A percentile compares a stretch with the other conserved stretches of the same genome.
phyloP scores from a whole-genome alignment of 2,113 vertebrate species.

The Dipodomys spectabilis region DNA sequence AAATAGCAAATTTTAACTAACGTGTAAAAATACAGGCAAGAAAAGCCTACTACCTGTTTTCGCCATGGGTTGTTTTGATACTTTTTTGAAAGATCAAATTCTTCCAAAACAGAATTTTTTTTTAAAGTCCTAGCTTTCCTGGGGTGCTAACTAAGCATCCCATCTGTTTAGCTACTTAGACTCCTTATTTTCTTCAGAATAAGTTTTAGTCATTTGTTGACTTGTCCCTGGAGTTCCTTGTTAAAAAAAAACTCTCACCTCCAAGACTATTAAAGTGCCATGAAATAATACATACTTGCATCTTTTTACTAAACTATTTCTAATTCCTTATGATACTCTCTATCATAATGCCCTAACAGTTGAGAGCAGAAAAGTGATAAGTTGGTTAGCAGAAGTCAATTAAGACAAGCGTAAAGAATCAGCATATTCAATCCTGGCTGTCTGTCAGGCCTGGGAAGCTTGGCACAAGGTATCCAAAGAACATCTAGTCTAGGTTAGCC shows the following conservation, averaged over 20 bases:
- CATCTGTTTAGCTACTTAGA: not conserved
- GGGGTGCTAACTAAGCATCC: not conserved
- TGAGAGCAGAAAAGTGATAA: not conserved
- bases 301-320: not conserved
- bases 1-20: slow-evolving; percentile 51
- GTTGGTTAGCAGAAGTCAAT: not conserved
- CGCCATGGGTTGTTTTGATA: not conserved
- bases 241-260: slow-evolving; percentile 1
- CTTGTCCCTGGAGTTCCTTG: not conserved
- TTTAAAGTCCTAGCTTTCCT: not conserved
- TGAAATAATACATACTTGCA: not conserved
- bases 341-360: not conserved
- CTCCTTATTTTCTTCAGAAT: slow-evolving; percentile 19
- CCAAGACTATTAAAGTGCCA: not conserved
- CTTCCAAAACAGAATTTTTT: not conserved
- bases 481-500: not conserved
- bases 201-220: slow-evolving; percentile 17
- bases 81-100: not conserved
- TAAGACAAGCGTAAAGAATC: not conserved
- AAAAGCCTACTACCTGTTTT: slow-evolving; percentile 31
- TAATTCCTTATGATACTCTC: not conserved
- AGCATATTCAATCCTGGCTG: not conserved
- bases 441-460: not conserved
- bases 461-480: not conserved
- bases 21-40: not conserved